Evolutionary conservation across 2,797 vertebrate genomes (phyloP).

Genomic region (Lithobates sylvaticus): DNA sequence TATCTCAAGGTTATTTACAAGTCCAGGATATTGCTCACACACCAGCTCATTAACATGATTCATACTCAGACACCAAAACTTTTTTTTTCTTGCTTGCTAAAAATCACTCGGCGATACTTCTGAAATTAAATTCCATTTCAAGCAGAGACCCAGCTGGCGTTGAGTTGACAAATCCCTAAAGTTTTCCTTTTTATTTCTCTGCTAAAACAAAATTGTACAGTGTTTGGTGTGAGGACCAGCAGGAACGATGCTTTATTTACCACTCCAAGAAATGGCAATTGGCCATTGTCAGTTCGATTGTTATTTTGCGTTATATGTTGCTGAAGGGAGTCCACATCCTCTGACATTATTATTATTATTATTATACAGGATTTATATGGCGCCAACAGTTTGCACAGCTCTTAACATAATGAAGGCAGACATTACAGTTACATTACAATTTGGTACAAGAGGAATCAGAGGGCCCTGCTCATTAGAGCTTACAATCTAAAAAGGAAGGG

Average conservation of each 20-base stretch:
- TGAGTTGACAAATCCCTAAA: conserved; percentile 26
- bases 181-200: conserved; percentile 41
- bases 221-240: conserved; percentile 11
- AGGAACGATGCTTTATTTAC: conserved; percentile 27
- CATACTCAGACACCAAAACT: conserved; percentile 8
- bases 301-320: conserved; percentile 34
- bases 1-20: conserved; percentile 44
- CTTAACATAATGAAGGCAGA: too few relatives aligned
- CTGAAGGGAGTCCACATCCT: neutral
- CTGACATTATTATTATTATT: neutral
- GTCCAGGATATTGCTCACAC: conserved; percentile 12
- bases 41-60: conserved; percentile 46
- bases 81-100: conserved; percentile 4
- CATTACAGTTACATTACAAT: too few relatives aligned
- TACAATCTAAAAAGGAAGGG: too few relatives aligned
- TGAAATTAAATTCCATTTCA: conserved; percentile 45
- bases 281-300: conserved; percentile 2
- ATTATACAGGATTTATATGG: too few relatives aligned
- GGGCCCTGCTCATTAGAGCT: too few relatives aligned
- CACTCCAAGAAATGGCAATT: conserved; percentile 22
- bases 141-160: conserved; percentile 26
- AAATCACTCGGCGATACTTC: conserved; percentile 11
- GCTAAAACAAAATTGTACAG: conserved; percentile 11
- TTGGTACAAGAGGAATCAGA: too few relatives aligned
- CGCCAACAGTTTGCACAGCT: too few relatives aligned